Evolutionary conservation across 1,140 invertebrate genomes (phyloP), one percentile per base, ranked within the genome.

Genomic region (Probaryconus sp.): DNA sequence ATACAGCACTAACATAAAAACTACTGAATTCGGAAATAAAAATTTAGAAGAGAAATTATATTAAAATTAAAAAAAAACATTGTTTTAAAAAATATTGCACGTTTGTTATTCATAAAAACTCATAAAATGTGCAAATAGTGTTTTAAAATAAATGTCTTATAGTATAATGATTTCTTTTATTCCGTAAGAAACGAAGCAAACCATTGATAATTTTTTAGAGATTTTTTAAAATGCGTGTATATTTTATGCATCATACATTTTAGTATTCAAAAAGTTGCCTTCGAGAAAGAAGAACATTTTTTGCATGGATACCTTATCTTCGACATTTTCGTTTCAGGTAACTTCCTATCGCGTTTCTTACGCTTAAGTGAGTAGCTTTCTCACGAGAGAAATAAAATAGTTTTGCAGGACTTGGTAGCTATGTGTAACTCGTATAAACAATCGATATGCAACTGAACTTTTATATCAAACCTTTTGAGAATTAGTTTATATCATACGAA

Each of bases 311-410:
- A 17, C 35, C 67, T 63, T 64, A 70, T 69, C 58, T 60, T 28
- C 51, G 55, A 67, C 64, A 61, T 78, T 76, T 73, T 60, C 64
- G 58, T 60, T 77, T 72, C 58, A 63, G 10, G 33, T 58, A 60
- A 69, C 69, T 77, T 69, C 42, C 67, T 77, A 77, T 77, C 71
- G 61, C 35, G 11, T 77, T 76, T 61, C 58, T 72, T 76, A 53
- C 68, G 71, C 47, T 79, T 37, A 69, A 79, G 37, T 48, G 68
- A 78, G 42, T 58, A 26, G 37, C 24, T 69, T 64, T 68, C 60
- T 69, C 58, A 51, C 26, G 38, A 69, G 65, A 50, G 17, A 68
- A 58, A 64, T 56, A 60, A 64, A 75, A 69, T 60, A 58, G 68
- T 50, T 70, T 48, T 14, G 5, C 24, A 56, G 13, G 7, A 42